Evolutionary conservation across 2,888 invertebrate genomes (phyloP).

Genomic region (Shargacucullia verbasci): DNA sequence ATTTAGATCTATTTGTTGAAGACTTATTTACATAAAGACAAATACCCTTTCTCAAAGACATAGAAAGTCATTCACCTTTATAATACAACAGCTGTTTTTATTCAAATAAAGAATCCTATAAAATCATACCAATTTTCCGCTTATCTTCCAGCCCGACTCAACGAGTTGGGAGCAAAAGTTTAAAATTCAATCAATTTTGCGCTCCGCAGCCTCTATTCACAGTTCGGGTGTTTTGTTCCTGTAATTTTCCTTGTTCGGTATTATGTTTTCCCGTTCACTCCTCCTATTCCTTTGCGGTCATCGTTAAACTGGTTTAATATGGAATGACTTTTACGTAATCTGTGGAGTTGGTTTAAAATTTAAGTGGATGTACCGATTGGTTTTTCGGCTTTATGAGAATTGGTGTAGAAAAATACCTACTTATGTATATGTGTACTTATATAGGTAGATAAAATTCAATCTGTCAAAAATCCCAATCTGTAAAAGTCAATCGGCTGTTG

Average conservation of each 20-base stretch:
- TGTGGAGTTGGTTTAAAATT: constrained; percentile 22
- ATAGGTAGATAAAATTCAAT: too few species aligned
- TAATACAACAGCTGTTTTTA: neutral
- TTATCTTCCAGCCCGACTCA: constrained; percentile 41
- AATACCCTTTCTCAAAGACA: too few species aligned
- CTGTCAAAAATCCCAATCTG: too few species aligned
- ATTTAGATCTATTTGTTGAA: too few species aligned
- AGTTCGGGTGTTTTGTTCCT: constrained; percentile 63
- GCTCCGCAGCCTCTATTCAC: constrained; percentile 64
- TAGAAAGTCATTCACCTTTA: too few species aligned
- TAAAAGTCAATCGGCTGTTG: too few species aligned
- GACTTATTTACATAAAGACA: too few species aligned
- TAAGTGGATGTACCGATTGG: neutral
- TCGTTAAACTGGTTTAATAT: constrained; percentile 34
- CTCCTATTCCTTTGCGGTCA: constrained; percentile 44
- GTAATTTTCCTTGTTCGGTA: constrained; percentile 57
- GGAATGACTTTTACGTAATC: constrained; percentile 20
- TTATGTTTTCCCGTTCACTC: constrained; percentile 45
- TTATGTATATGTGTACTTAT: too few species aligned
- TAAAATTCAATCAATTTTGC: constrained; percentile 79
- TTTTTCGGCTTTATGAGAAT: too few species aligned
- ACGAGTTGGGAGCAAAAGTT: constrained; percentile 64
- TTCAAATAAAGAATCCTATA: neutral
- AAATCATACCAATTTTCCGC: constrained; percentile 12
- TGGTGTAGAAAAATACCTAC: neutral